Conservation (phyloP, 2,113 vertebrate species). For the Orientallactaga bullata region DNA sequence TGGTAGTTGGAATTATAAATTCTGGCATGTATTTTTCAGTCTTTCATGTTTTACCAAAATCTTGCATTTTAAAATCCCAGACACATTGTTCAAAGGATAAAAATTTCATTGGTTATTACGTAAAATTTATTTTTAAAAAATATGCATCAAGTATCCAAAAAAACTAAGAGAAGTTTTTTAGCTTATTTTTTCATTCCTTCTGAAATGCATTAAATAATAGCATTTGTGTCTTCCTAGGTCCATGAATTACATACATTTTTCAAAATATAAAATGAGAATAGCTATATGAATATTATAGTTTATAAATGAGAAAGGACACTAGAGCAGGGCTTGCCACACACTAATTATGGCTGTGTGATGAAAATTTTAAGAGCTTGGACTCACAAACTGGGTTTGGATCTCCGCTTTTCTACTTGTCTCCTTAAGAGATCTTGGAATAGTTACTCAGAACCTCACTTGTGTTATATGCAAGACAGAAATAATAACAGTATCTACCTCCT, state of each 20-base stretch:
- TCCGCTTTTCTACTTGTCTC: neutral
- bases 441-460: neutral
- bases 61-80: neutral
- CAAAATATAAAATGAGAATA: conserved; percentile 30
- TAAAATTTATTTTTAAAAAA: neutral
- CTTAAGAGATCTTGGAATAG: neutral
- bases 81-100: neutral
- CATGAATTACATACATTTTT: conserved; percentile 29
- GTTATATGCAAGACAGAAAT: neutral
- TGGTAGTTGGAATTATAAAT: neutral
- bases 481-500: neutral
- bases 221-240: conserved; percentile 17
- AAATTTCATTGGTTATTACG: neutral
- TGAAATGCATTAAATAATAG: conserved; percentile 46
- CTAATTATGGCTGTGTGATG: neutral
- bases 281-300: neutral
- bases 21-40: neutral
- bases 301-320: neutral
- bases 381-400: neutral
- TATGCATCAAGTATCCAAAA: neutral
- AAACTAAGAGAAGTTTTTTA: conserved; percentile 8
- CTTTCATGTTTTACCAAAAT: neutral
- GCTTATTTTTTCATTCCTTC: conserved; percentile 36
- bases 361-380: neutral
- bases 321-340: neutral